These are phyloP conservation scores for Drosophila willistoni DNA, from an alignment of 1,140 invertebrate species.

Conservation along the genomic window DNA sequence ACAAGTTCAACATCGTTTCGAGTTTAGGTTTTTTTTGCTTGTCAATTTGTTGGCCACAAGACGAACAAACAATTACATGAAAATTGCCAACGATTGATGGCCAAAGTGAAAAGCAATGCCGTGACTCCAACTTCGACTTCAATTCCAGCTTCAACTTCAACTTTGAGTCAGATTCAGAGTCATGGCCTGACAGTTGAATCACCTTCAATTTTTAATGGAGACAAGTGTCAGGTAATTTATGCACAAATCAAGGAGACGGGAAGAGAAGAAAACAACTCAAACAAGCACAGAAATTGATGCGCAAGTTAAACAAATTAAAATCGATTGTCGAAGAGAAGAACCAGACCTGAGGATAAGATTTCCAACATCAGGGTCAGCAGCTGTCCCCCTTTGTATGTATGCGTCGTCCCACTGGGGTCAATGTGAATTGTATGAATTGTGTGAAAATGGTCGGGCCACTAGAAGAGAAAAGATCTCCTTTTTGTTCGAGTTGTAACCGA, in stretches of 20 bases:
- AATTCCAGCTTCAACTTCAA: constrained; percentile 56
- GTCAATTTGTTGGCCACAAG: constrained; percentile 60
- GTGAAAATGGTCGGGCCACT: constrained; percentile 65
- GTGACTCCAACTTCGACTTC: constrained; percentile 60
- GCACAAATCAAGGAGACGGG: constrained; percentile 49
- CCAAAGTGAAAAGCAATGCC: constrained; percentile 60
- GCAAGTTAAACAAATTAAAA: constrained; percentile 82
- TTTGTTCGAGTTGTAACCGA: constrained; percentile 64
- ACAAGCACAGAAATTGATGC: constrained; percentile 77
- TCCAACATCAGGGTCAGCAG: constrained; percentile 45
- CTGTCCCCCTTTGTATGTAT: neutral
- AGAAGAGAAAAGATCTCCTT: constrained; percentile 3
- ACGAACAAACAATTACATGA: constrained; percentile 74
- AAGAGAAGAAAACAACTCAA: constrained; percentile 32
- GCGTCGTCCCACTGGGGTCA: constrained; percentile 67
- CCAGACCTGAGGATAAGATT: constrained; percentile 56
- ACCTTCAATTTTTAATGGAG: constrained; percentile 81
- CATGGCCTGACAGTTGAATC: constrained; percentile 72
- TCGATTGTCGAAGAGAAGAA: constrained; percentile 63
- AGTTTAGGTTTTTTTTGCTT: constrained; percentile 27
- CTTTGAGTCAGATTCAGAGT: constrained; percentile 45
- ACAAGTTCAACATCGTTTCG: constrained; percentile 7
- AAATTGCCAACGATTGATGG: constrained; percentile 80
- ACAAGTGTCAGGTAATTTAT: constrained; percentile 82
- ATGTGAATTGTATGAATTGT: constrained; percentile 81